A percentile compares a stretch with the other conserved stretches of the same genome.
These are phyloP conservation scores for Plagiodera versicolora DNA, from an alignment of 2,888 invertebrate genomes.

Conservation along the genomic window DNA sequence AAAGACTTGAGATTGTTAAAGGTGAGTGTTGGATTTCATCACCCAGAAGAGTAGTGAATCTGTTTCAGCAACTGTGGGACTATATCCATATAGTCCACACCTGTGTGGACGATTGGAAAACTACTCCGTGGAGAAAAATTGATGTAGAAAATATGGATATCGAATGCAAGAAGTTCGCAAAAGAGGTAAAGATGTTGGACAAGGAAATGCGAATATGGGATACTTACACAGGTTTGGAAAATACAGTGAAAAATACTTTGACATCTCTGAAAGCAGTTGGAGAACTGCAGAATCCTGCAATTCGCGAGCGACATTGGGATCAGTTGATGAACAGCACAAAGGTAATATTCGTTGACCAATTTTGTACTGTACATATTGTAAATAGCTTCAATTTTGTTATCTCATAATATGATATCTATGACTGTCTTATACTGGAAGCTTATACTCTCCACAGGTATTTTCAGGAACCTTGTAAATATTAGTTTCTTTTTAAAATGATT, in stretches of 20 bases:
- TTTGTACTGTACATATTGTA: conserved; percentile 32
- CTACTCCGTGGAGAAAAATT: conserved; percentile 94
- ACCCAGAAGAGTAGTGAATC: not conserved
- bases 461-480: conserved; percentile 26
- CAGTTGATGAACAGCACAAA: conserved; percentile 96
- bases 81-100: conserved; percentile 88
- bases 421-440: not conserved
- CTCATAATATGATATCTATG: not conserved
- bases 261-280: conserved; percentile 93
- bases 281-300: conserved; percentile 94
- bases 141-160: conserved; percentile 99
- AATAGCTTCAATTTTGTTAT: conserved; percentile 25
- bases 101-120: conserved; percentile 95
- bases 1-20: conserved; percentile 87
- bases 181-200: conserved; percentile 87
- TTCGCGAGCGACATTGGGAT: conserved; percentile 95
- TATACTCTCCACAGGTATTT: not conserved
- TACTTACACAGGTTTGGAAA: conserved; percentile 83
- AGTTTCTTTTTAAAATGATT: conserved; percentile 38
- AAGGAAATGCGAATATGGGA: conserved; percentile 98
- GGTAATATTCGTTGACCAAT: conserved; percentile 58
- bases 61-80: conserved; percentile 86
- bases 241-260: conserved; percentile 93
- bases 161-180: conserved; percentile 96
- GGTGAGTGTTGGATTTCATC: conserved; percentile 48